Evolutionary conservation across 2,888 invertebrate genomes (phyloP), one percentile per base, ranked within the genome.

Genomic region (Xestoiulus laeticollis): DNA sequence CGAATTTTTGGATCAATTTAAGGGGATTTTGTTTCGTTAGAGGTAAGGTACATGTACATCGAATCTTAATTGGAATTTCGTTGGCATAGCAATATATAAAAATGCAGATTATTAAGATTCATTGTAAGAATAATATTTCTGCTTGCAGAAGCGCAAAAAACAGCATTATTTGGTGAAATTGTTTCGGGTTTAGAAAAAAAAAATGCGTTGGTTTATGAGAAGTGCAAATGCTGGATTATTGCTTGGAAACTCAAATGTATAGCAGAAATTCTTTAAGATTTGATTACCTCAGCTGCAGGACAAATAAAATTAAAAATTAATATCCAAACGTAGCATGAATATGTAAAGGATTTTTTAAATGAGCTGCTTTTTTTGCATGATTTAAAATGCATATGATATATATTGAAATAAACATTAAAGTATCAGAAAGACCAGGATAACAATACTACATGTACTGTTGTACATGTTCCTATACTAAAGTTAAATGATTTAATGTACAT

Each of bases 51-150:
- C n/a, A 5, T 19, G 53, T n/a, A 53, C 16, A 53, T n/a, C 22
- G 26, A 10, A 68, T 68, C 68, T 68, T 68, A 26, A 68, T 68
- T 26, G 26, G 68, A 68, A 68, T 22, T 68, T 68, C 68, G 26
- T 26, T 26, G 26, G 68, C 68, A 68, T 59, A 68, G 68, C 68
- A 59, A 59, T 48, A 48, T n/a, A 59, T 1, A 59, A 5, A 59
- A 59, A 59, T 19, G 19, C 19, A 5, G 19, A 59, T 59, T 59
- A 59, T n/a, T 59, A 59, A 59, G 1, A 2, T 10, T 48, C 19
- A n/a, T 59, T 59, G 59, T 59, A 59, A 59, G 19, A 59, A 59
- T n/a, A n/a, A 59, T 59, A 59, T 19, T 59, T 59, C 59, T n/a
- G n/a, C 19, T 14, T 6, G 59, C 59, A 59, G 59, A 59, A 59